phyloP scores from a whole-genome alignment of 2,888 invertebrate genomes.

The Polydrusus pterygomalis region DNA sequence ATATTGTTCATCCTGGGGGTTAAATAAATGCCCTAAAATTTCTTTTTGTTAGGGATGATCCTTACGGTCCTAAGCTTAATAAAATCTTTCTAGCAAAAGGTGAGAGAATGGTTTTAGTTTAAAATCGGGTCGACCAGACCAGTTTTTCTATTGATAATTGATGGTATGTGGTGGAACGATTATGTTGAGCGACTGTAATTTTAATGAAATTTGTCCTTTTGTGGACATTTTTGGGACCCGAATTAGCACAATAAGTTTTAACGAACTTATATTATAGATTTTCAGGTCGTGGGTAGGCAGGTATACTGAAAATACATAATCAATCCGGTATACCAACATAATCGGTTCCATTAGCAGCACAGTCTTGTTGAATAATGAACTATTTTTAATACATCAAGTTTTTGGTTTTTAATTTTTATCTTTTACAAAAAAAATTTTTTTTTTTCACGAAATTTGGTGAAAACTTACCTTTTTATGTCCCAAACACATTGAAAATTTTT shows the following conservation, averaged over 20 bases:
- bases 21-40: conserved; percentile 51
- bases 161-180: not conserved
- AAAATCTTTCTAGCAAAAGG: conserved; percentile 9
- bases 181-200: conserved; percentile 62
- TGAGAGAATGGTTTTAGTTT: conserved; percentile 4
- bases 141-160: not conserved
- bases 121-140: not conserved
- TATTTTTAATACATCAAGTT: no score
- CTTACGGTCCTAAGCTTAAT: conserved; percentile 8
- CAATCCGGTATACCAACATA: no score
- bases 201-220: conserved; percentile 71
- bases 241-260: conserved; percentile 69
- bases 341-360: no score
- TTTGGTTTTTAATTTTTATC: no score
- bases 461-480: no score
- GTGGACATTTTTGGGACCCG: conserved; percentile 69
- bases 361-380: no score
- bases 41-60: conserved; percentile 37
- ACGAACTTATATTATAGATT: conserved; percentile 67
- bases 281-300: conserved; percentile 1
- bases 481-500: no score
- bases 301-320: conserved; percentile 31
- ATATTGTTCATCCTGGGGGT: conserved; percentile 45
- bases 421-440: no score
- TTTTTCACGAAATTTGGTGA: no score